Evolutionary conservation across 1,140 invertebrate species (phyloP), one percentile per base, ranked within the genome.

Genomic region (Trichoplusia ni): DNA sequence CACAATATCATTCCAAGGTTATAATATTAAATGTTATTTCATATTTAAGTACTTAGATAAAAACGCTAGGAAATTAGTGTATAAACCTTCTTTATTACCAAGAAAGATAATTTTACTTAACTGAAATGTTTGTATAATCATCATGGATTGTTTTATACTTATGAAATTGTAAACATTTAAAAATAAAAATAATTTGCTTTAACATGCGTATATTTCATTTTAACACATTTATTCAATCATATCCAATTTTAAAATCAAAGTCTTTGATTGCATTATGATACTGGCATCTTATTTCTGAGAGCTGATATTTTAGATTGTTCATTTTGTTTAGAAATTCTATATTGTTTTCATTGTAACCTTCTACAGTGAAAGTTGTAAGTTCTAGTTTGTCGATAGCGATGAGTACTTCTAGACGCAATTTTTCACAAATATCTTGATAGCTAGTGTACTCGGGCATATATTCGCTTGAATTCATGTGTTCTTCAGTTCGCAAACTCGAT

Each of bases 1-100:
- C 33, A 60, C 25, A 31, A 44, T 47, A 60, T 60, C 56, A 60
- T 60, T 60, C 40, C 56, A 60, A 47, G 13, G 13, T 18, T 8
- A 47, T 33, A 13, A 19, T 33, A 9, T 40, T 38, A 25, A 14
- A 29, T 18, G 25, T 58, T 58, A 42, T 35, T 51, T 35, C 47
- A 51, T 51, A 35, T 49, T 51, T 49, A 53, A 31, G 47, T 63
- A 63, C 16, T 31, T 53, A 63, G 60, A 53, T 63, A n/a, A 53
- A 33, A 37, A 42, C 60, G 47, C 46, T 63, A 63, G 60, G 54
- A 42, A 11, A 42, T 42, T 60, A 35, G 40, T 33, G 25, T 47
- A 25, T n/a, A n/a, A n/a, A 23, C 16, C 29, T 56, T 9, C 21
- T 27, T 56, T 56, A 25, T 56, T 47, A 35, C 13, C n/a, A 21